These are phyloP conservation scores for Lamellibrachia satsuma DNA, from an alignment of 2,888 invertebrate genomes.

Conservation along the genomic window DNA sequence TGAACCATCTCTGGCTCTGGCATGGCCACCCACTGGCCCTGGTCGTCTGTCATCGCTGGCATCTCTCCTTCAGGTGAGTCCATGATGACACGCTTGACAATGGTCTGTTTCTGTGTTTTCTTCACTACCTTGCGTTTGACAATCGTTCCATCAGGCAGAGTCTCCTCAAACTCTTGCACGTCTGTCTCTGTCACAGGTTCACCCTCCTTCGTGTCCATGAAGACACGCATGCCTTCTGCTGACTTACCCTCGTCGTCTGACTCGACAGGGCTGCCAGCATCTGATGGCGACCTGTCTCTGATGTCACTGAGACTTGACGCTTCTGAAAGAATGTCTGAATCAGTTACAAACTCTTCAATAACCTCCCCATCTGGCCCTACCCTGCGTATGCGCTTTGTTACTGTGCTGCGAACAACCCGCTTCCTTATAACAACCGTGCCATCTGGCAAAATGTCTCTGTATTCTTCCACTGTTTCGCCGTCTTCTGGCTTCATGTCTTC, in stretches of 20 bases:
- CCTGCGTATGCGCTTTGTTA: constrained; percentile 33
- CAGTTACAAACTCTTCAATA: constrained; percentile 40
- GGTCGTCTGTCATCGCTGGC: neutral
- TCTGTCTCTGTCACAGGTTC: constrained; percentile 39
- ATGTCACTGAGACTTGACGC: constrained; percentile 33
- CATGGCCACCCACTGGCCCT: constrained; percentile 5
- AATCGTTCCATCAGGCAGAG: constrained; percentile 37
- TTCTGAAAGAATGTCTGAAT: constrained; percentile 27
- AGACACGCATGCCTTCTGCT: constrained; percentile 32
- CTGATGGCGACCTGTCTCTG: constrained; percentile 29
- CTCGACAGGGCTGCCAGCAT: neutral
- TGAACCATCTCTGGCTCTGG: neutral
- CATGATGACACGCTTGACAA: constrained; percentile 39
- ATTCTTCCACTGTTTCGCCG: constrained; percentile 20
- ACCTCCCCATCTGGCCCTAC: constrained; percentile 41
- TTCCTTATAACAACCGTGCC: constrained; percentile 47
- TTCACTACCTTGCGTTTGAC: constrained; percentile 34
- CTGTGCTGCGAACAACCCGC: constrained; percentile 24
- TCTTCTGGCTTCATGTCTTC: neutral
- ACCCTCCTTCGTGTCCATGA: constrained; percentile 39
- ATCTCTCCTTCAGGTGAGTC: constrained; percentile 26
- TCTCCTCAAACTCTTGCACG: constrained; percentile 38
- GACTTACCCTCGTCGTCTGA: constrained; percentile 26
- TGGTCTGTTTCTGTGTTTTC: constrained; percentile 37
- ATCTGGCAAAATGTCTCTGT: constrained; percentile 45